phyloP scores from a whole-genome alignment of 2,113 vertebrate genomes.

The Hucho hucho region DNA sequence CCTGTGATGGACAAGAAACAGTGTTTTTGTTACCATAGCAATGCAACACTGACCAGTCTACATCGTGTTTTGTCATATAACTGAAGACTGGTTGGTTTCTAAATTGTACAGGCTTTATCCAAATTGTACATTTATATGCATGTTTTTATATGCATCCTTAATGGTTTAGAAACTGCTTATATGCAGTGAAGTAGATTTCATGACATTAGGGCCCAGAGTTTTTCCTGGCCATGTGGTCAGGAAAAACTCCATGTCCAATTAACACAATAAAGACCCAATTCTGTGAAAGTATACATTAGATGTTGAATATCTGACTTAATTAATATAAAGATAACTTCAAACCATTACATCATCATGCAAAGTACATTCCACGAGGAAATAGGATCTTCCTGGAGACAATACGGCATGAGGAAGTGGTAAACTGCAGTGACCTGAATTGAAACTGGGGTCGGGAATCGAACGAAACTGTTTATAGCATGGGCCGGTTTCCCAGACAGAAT shows the following conservation, averaged over 20 bases:
- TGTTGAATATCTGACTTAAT: not conserved
- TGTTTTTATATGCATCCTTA: no score
- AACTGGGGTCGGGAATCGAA: not conserved
- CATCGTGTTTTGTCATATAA: slow-evolving; percentile 1
- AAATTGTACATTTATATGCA: not conserved
- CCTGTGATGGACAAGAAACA: slow-evolving; percentile 16
- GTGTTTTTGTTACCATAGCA: slow-evolving; percentile 39
- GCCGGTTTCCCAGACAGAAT: no score
- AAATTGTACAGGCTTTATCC: not conserved
- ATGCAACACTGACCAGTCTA: slow-evolving; percentile 10
- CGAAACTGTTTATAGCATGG: not conserved
- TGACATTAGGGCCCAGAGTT: no score
- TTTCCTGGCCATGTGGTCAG: no score
- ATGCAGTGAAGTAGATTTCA: no score
- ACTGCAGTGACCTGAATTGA: slow-evolving; percentile 27
- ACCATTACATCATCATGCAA: slow-evolving; percentile 40
- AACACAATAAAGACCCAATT: not conserved
- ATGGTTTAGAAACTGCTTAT: no score
- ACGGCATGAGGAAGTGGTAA: slow-evolving; percentile 45
- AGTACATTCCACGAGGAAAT: slow-evolving; percentile 59
- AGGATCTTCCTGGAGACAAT: slow-evolving; percentile 40
- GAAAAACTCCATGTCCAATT: not conserved
- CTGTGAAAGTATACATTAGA: not conserved
- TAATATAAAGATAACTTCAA: not conserved
- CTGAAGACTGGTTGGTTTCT: not conserved